Evolutionary conservation across 1,140 invertebrate species (phyloP).

Genomic region (Pogonomyrmex barbatus): DNA sequence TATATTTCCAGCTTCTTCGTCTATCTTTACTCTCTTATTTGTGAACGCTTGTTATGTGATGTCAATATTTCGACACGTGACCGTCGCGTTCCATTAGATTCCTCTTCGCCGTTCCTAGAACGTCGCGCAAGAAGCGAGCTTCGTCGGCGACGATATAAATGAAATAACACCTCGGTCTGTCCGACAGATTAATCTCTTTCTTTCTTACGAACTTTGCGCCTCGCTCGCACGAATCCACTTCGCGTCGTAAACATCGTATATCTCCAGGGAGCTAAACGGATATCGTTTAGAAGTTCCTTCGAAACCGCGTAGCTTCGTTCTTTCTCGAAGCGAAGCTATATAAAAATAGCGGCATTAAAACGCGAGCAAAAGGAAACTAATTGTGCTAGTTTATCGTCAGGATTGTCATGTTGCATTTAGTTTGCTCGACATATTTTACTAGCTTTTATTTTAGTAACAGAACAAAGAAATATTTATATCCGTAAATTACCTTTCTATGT

Average conservation of each 20-base stretch:
- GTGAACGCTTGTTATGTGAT: neutral
- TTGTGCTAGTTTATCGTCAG: slow-evolving; percentile 14
- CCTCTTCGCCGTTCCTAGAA: slow-evolving; percentile 23
- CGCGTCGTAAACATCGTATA: slow-evolving; percentile 51
- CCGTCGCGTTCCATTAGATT: slow-evolving; percentile 2
- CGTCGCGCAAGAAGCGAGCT: neutral
- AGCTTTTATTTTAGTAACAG: neutral
- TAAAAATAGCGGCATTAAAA: slow-evolving; percentile 49
- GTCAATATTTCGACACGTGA: slow-evolving; percentile 28
- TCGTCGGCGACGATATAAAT: slow-evolving; percentile 39
- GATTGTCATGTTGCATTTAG: slow-evolving; percentile 3
- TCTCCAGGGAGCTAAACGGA: slow-evolving; percentile 32
- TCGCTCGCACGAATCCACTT: slow-evolving; percentile 42
- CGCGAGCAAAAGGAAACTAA: slow-evolving; percentile 16
- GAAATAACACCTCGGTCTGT: slow-evolving; percentile 51
- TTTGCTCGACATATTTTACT: neutral
- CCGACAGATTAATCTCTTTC: slow-evolving; percentile 54
- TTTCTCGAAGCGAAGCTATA: neutral
- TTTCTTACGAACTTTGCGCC: slow-evolving; percentile 41
- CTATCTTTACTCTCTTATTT: neutral
- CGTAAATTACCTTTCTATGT: neutral
- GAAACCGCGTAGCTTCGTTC: slow-evolving; percentile 18
- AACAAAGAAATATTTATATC: slow-evolving; percentile 3
- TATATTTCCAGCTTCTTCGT: neutral
- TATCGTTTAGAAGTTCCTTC: slow-evolving; percentile 39